A percentile compares a stretch with the other conserved stretches of the same genome.
Conservation (phyloP, 1,140 invertebrate species). For the Delia radicum region DNA sequence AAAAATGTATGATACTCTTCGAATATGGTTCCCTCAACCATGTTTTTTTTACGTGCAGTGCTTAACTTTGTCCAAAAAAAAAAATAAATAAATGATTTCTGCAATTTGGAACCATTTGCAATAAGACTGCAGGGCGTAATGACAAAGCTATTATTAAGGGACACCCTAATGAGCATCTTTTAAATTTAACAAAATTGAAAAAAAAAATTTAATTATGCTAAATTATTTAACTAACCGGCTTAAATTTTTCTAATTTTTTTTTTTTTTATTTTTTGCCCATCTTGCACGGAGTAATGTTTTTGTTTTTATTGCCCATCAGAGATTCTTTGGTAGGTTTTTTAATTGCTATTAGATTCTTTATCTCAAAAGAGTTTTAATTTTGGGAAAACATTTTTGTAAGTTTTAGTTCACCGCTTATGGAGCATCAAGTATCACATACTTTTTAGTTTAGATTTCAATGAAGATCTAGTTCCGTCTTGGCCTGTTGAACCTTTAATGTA, state of each 20-base stretch:
- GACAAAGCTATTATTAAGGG: too few relatives aligned
- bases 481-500: background rate
- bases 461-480: background rate
- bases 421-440: background rate
- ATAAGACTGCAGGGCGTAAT: too few relatives aligned
- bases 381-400: background rate
- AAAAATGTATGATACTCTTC: too few relatives aligned
- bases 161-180: too few relatives aligned
- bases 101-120: too few relatives aligned
- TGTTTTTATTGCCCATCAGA: background rate
- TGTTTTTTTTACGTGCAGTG: too few relatives aligned
- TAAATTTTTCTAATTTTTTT: background rate
- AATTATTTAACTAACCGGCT: background rate
- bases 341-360: background rate
- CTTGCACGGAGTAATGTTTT: background rate
- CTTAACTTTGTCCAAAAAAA: too few relatives aligned
- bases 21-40: too few relatives aligned
- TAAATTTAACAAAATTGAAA: too few relatives aligned
- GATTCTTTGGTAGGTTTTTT: background rate
- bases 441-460: background rate
- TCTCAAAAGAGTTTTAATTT: too few relatives aligned
- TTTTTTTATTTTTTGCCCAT: background rate
- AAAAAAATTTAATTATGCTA: slow-evolving; percentile 5
- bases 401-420: background rate
- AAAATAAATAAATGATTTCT: too few relatives aligned